Evolutionary conservation across 2,888 invertebrate species (phyloP).

Genomic region (Exephanes ischioxanthus): DNA sequence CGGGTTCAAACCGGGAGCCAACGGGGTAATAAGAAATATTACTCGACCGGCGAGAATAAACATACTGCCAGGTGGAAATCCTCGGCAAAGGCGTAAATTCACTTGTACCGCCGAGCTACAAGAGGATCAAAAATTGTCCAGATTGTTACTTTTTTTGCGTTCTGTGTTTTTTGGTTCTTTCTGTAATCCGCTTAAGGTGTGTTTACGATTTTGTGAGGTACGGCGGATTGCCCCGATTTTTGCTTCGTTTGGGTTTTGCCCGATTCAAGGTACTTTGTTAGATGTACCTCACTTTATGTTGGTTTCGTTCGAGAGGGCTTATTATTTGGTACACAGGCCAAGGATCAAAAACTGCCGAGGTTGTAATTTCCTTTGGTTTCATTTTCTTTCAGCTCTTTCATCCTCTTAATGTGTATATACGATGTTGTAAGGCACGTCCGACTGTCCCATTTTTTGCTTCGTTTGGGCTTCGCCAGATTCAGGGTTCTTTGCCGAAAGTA

Average conservation of each 20-base stretch:
- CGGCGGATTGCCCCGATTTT: background rate
- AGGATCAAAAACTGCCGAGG: background rate
- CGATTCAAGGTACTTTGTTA: no score
- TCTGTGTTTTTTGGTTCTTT: no score
- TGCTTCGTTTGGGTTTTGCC: no score
- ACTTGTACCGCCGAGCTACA: background rate
- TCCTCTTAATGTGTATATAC: background rate
- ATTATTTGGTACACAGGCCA: no score
- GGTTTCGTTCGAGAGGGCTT: no score
- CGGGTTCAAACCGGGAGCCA: background rate
- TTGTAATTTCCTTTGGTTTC: background rate
- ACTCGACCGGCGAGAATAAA: slow-evolving; percentile 31
- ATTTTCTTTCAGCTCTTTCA: background rate
- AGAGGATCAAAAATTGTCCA: no score
- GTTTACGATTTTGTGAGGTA: no score
- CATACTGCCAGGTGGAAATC: slow-evolving; percentile 30
- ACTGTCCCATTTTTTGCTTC: background rate
- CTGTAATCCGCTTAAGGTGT: no score
- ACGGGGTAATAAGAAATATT: slow-evolving; percentile 41
- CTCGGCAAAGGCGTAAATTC: slow-evolving; percentile 42
- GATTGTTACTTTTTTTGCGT: no score
- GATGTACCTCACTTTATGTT: no score
- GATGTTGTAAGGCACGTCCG: background rate
- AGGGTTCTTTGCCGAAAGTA: no score
- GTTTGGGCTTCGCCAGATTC: no score